Base-by-base conservation (phyloP, 2,797 vertebrate species). In the Rhinophrynus dorsalis region DNA sequence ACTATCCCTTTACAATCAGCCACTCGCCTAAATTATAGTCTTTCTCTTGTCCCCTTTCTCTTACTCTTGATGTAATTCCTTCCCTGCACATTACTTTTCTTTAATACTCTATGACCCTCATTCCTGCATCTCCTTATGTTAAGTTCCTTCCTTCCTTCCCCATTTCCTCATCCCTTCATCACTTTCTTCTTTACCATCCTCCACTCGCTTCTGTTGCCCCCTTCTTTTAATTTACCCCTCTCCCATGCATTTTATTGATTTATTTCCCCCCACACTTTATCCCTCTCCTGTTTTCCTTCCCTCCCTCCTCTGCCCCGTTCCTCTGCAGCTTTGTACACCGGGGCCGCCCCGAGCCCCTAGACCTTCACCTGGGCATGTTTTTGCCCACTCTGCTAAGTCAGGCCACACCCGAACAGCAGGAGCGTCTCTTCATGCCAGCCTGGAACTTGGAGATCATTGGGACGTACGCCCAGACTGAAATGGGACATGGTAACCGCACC, bases 381-480 rank as follows among this genome's bases (percentile, higher is more conserved):
- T 93, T 99, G 81, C 95, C 96, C 78, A 99, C 96, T 21, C 89
- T 99, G 75, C 92, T 99, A 83, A 95, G 94, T 87, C 97, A 99
- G 91, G 94, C 96, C 78, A 96, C 95, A 47, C 87, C 89, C 61
- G 93, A 95, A 76, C 97, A 99, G 85, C 96, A 98, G 85, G 91
- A 98, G 69, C 89, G 87, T 64, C 94, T 95, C 95, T 98, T 99
- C 95, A 96, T 95, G 84, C 93, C 94, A 3, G 93, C 97, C 79
- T 99, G 97, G 97, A 98, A 95, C 86, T 89, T 98, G 90, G 86
- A 97, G 89, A 96, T 99, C 92, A 94, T 95, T 90, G 97, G 97
- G 92, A 99, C 96, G 85, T 99, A 99, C 68, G 97, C 97, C 17
- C 97, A 99, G 89, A 99, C 97, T 73, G 97, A 99, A 87, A 97